Percentiles rank a stretch among this genome's conserved stretches.
Evolutionary conservation across 2,888 invertebrate species (phyloP).

Genomic region (Hemicrepidius hirtus): DNA sequence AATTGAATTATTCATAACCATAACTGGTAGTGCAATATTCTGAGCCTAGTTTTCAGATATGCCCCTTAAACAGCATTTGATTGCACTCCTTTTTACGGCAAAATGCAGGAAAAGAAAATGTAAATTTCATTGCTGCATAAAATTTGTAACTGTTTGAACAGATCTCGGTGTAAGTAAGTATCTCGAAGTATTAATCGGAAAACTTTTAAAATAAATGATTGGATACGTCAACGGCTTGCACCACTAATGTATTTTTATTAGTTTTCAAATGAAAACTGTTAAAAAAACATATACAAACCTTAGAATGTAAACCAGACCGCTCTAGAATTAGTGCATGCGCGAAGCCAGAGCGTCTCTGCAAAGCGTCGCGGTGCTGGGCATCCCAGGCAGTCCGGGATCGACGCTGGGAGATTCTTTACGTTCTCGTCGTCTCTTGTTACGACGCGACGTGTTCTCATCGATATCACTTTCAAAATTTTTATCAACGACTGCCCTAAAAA

Average conservation of each 20-base stretch:
- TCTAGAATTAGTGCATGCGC: slow-evolving; percentile 57
- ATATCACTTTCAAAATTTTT: slow-evolving; percentile 23
- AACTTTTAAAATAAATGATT: background rate
- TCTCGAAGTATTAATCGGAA: background rate
- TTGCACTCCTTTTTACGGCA: slow-evolving; percentile 20
- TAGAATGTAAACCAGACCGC: slow-evolving; percentile 49
- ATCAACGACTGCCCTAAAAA: background rate
- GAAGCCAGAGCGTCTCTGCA: slow-evolving; percentile 56
- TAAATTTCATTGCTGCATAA: slow-evolving; percentile 22
- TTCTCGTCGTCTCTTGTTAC: slow-evolving; percentile 41
- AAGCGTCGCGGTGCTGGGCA: slow-evolving; percentile 58
- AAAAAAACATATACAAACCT: slow-evolving; percentile 45
- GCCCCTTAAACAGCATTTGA: slow-evolving; percentile 20
- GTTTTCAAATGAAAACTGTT: slow-evolving; percentile 18
- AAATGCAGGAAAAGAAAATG: slow-evolving; percentile 25
- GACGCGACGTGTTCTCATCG: slow-evolving; percentile 51
- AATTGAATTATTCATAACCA: slow-evolving; percentile 14
- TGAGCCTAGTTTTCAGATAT: slow-evolving; percentile 2
- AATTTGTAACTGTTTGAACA: background rate
- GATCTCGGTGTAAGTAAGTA: background rate
- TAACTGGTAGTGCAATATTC: background rate
- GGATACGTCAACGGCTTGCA: slow-evolving; percentile 21
- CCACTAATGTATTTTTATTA: slow-evolving; percentile 33
- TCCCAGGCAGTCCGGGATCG: slow-evolving; percentile 62
- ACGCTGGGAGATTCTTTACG: slow-evolving; percentile 54